Conservation (phyloP, 2,888 invertebrate genomes). For the Polietes domitor region DNA sequence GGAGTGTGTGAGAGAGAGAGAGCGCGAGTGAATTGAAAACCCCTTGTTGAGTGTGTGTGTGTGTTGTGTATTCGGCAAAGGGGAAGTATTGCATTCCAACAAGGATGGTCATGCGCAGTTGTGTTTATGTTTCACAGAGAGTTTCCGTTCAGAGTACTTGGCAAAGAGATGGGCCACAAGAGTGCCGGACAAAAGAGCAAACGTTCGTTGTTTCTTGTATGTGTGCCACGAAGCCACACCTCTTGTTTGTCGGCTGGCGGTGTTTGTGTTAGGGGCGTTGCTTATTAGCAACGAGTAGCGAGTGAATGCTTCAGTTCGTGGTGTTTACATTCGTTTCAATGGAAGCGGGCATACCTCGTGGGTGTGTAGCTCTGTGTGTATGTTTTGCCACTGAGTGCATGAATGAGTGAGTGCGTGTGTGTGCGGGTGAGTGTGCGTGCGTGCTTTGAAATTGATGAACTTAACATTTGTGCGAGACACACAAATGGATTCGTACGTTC, state of each 20-base stretch:
- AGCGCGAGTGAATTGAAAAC: neutral
- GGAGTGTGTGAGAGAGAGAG: conserved; percentile 7
- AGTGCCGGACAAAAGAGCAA: neutral
- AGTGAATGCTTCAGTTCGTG: conserved; percentile 12
- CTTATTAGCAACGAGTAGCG: conserved; percentile 45
- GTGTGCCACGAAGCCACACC: conserved; percentile 45
- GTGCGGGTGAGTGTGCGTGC: neutral
- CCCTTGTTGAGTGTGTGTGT: neutral
- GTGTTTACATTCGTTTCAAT: too few species aligned
- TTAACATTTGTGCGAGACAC: conserved; percentile 38
- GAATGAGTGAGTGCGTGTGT: neutral
- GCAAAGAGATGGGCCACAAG: neutral
- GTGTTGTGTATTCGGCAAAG: neutral
- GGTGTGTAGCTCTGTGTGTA: neutral
- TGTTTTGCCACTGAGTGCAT: conserved; percentile 7
- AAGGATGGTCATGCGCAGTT: conserved; percentile 19
- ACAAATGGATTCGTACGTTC: conserved; percentile 52
- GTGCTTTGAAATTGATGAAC: conserved; percentile 65
- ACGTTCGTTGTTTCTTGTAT: neutral
- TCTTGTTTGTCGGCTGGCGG: neutral
- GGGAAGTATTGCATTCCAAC: neutral
- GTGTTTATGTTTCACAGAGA: neutral
- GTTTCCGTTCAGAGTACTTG: neutral
- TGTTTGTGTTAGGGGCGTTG: conserved; percentile 42
- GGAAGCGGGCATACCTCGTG: neutral